Conservation (phyloP, 2,113 vertebrate species). For the Manacus vitellinus region DNA sequence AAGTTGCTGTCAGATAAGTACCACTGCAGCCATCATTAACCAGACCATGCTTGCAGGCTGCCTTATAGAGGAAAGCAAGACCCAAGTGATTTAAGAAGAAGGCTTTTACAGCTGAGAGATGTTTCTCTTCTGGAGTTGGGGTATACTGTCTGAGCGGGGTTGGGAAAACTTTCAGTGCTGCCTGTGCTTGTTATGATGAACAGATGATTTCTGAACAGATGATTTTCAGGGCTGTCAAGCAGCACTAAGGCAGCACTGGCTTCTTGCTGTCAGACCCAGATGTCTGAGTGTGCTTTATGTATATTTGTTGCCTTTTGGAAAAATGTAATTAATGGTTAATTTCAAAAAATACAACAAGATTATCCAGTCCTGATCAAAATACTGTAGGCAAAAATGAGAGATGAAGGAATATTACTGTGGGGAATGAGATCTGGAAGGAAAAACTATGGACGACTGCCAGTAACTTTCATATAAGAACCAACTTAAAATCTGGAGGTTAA, state of each 20-base stretch:
- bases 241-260: background rate
- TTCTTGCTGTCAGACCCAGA: background rate
- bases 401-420: background rate
- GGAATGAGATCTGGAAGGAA: slow-evolving; percentile 57
- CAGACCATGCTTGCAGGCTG: background rate
- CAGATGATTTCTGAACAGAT: background rate
- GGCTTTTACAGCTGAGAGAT: background rate
- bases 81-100: background rate
- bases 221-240: background rate
- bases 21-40: background rate
- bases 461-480: background rate
- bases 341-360: slow-evolving; percentile 41
- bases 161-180: background rate
- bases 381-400: slow-evolving; percentile 34
- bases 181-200: background rate
- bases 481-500: slow-evolving; percentile 9
- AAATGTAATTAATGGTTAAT: background rate
- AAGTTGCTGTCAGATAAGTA: background rate
- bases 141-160: background rate
- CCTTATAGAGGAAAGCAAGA: background rate
- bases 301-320: background rate
- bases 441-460: slow-evolving; percentile 1
- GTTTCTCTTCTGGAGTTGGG: background rate
- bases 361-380: slow-evolving; percentile 10
- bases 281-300: background rate